phyloP scores from a whole-genome alignment of 2,888 invertebrate genomes.

The Cheilosia vulpina region DNA sequence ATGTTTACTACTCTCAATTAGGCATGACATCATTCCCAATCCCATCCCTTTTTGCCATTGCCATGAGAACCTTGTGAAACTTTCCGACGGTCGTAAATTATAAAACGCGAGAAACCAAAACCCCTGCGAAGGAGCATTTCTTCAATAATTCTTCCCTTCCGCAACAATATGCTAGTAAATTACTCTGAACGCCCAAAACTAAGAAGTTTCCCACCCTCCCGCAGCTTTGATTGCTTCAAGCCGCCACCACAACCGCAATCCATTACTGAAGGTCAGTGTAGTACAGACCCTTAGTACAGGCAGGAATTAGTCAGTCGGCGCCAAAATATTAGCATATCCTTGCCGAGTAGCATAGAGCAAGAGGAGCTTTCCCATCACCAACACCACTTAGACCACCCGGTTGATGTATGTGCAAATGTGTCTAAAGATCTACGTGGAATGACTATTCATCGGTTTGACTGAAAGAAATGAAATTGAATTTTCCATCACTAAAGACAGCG shows the following conservation, averaged over 20 bases:
- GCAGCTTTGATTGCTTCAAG: slow-evolving; percentile 43
- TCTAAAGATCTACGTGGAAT: slow-evolving; percentile 20
- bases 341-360: slow-evolving; percentile 23
- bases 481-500: slow-evolving; percentile 5
- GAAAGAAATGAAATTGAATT: slow-evolving; percentile 36
- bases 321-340: slow-evolving; percentile 64
- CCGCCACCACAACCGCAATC: slow-evolving; percentile 41
- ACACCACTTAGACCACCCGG: slow-evolving; percentile 10
- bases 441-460: slow-evolving; percentile 35
- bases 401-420: slow-evolving; percentile 14
- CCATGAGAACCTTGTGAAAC: slow-evolving; percentile 41
- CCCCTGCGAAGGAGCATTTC: background rate
- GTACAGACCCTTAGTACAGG: slow-evolving; percentile 41
- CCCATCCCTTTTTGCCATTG: slow-evolving; percentile 28
- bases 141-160: slow-evolving; percentile 5
- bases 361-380: slow-evolving; percentile 42
- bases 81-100: slow-evolving; percentile 31
- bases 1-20: slow-evolving; percentile 43
- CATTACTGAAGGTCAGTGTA: slow-evolving; percentile 58
- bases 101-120: slow-evolving; percentile 11
- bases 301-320: slow-evolving; percentile 65
- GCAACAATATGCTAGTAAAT: slow-evolving; percentile 7
- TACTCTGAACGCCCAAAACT: background rate
- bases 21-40: slow-evolving; percentile 26
- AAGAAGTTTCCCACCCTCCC: slow-evolving; percentile 7